Base-by-base conservation (phyloP, 2,888 invertebrate genomes). In the Sminthurinus aureus region DNA sequence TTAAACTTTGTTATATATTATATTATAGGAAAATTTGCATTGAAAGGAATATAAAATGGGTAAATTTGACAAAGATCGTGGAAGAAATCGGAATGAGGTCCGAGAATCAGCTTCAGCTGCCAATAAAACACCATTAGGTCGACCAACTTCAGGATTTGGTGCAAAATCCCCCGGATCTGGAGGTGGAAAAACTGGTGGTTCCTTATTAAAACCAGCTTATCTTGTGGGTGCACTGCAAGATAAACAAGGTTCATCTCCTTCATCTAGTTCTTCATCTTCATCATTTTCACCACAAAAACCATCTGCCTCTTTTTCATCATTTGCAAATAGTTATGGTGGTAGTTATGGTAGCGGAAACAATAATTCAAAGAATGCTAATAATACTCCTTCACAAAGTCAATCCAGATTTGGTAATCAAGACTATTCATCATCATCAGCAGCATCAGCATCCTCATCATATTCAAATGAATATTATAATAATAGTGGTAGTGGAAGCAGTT, bases 71-170 rank as follows among this genome's bases (percentile, higher is more conserved):
- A 58, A 9, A 18, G 58, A 58, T 18, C 58, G 15, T 58, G 58
- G 58, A 58, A 13, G 58, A 18, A 58, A 18, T 13, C 13, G 58
- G 13, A 58, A 58, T 58, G 75, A 75, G 1, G n/a, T 75, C 12
- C 75, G 75, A 51, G 75, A 75, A 15, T 51, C 50, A 0, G 75
- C 50, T 15, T 50, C 75, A 18, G 75, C 38, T 51, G 75, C 75
- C 2, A 75, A 75, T 75, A 75, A 75, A 51, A 75, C 75, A 0
- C 75, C 75, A 11, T 51, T 75, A n/a, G 75, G 75, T 38, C 38
- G 51, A 12, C 50, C 50, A 11, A 51, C 50, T 22, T 73, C 15
- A 24, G 26, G 26, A 12, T 75, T 51, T 12, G 75, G 75, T n/a
- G 50, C 75, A 4, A 75, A 50, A 51, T 51, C 75, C 12, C 18